Percentiles rank a stretch among this genome's conserved stretches.
Evolutionary conservation across 2,113 vertebrate species (phyloP).

Genomic region (Seriola rivoliana): DNA sequence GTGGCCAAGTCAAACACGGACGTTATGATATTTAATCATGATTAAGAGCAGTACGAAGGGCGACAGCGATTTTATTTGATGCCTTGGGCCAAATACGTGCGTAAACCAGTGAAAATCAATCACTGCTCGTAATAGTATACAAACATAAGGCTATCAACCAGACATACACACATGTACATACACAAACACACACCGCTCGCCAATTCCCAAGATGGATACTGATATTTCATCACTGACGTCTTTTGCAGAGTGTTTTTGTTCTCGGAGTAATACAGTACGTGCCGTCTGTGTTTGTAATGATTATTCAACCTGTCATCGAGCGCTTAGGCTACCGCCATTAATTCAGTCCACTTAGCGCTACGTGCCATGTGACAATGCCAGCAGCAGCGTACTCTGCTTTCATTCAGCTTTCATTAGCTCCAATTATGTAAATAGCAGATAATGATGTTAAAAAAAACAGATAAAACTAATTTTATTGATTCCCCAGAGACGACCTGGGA

Average conservation of each 20-base stretch:
- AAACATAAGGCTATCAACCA: slow-evolving; percentile 24
- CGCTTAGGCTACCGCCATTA: slow-evolving; percentile 25
- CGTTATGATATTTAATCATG: slow-evolving; percentile 43
- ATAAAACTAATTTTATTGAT: slow-evolving; percentile 16
- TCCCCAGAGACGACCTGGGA: slow-evolving; percentile 10
- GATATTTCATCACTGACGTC: slow-evolving; percentile 66
- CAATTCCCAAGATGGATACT: slow-evolving; percentile 52
- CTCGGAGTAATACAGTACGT: slow-evolving; percentile 37
- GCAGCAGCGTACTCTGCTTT: slow-evolving; percentile 36
- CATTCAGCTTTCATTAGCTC: slow-evolving; percentile 12
- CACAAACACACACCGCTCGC: slow-evolving; percentile 33
- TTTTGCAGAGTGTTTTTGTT: slow-evolving; percentile 40
- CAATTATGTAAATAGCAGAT: slow-evolving; percentile 46
- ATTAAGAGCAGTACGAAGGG: slow-evolving; percentile 32
- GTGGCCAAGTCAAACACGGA: slow-evolving; percentile 65
- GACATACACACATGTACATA: slow-evolving; percentile 1
- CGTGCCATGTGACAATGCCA: slow-evolving; percentile 42
- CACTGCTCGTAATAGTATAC: slow-evolving; percentile 23
- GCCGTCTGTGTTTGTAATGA: slow-evolving; percentile 58
- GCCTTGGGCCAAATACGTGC: slow-evolving; percentile 29
- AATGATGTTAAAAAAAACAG: slow-evolving; percentile 21
- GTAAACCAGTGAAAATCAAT: slow-evolving; percentile 45
- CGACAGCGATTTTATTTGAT: slow-evolving; percentile 48
- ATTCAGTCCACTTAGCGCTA: slow-evolving; percentile 42
- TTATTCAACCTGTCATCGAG: slow-evolving; percentile 50